phyloP scores from a whole-genome alignment of 2,113 vertebrate species.

The Cynocephalus volans region DNA sequence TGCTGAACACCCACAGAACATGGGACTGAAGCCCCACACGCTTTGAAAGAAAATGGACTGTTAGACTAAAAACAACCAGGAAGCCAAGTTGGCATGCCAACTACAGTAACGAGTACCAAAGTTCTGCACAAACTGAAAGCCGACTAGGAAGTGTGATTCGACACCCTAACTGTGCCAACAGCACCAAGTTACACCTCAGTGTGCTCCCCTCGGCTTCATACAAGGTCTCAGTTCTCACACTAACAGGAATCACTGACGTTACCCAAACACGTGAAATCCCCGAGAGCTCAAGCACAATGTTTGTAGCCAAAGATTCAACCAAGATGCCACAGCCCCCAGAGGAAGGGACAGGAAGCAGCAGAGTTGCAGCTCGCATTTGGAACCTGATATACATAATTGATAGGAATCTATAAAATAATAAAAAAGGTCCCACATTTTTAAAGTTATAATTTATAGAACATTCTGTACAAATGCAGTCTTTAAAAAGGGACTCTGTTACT shows the following conservation, averaged over 20 bases:
- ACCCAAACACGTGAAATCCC: fast-evolving
- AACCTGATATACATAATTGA: conserved; percentile 57
- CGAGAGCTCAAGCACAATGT: not conserved
- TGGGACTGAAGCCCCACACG: fast-evolving
- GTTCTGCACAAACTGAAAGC: not conserved
- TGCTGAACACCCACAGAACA: not conserved
- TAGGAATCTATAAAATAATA: conserved; percentile 82
- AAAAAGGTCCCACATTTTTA: conserved; percentile 81
- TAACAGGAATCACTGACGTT: not conserved
- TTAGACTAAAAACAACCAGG: not conserved
- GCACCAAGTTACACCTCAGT: fast-evolving
- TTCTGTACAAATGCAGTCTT: conserved; percentile 87
- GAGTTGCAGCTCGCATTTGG: conserved; percentile 40
- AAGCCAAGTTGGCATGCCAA: fast-evolving
- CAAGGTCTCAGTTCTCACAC: too few species aligned
- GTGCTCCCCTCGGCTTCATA: not conserved
- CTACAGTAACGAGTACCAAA: fast-evolving
- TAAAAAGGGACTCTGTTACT: conserved; percentile 48
- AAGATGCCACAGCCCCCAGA: not conserved
- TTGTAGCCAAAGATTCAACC: not conserved
- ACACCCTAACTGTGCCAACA: too few species aligned
- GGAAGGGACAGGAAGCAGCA: conserved; percentile 37
- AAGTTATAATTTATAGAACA: conserved; percentile 84
- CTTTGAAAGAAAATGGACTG: not conserved
- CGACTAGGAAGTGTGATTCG: not conserved